These are phyloP conservation scores for Pogona vitticeps DNA, from an alignment of 2,113 vertebrate species.

Conservation along the genomic window DNA sequence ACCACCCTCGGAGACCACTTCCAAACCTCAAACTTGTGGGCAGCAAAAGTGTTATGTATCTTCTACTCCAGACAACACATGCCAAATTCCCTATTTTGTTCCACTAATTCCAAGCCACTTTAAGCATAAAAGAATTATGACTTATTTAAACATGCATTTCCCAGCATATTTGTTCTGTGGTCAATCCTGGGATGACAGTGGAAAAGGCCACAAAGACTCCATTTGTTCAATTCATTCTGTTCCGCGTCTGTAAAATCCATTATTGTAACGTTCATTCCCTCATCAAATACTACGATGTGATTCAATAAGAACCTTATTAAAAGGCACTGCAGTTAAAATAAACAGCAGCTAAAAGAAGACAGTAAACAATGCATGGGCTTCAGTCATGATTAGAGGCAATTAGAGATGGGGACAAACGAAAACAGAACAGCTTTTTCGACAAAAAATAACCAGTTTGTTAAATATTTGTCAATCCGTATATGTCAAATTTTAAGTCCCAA, in stretches of 20 bases:
- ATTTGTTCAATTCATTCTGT: slow-evolving; percentile 17
- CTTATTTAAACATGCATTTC: slow-evolving; percentile 30
- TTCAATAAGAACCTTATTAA: not conserved
- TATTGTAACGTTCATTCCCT: not conserved
- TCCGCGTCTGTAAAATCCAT: slow-evolving; percentile 23
- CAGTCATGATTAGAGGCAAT: not conserved
- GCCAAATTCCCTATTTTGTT: slow-evolving; percentile 28
- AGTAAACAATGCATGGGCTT: not conserved
- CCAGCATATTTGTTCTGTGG: slow-evolving; percentile 22
- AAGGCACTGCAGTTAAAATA: not conserved
- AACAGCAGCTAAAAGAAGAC: not conserved
- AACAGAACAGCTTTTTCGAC: too few species aligned
- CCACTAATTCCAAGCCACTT: slow-evolving; percentile 3
- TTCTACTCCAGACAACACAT: slow-evolving; percentile 31
- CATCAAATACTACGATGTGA: not conserved
- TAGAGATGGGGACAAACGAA: too few species aligned
- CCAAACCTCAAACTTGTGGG: slow-evolving; percentile 47
- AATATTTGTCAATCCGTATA: too few species aligned
- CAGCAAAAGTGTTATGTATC: not conserved
- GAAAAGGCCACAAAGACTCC: slow-evolving; percentile 21
- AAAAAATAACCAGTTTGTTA: too few species aligned
- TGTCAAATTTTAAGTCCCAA: too few species aligned
- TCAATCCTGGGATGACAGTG: not conserved
- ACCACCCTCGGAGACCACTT: slow-evolving; percentile 13
- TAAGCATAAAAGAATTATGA: slow-evolving; percentile 9